Evolutionary conservation across 2,113 vertebrate genomes (phyloP).

Genomic region (Cisticola juncidis): DNA sequence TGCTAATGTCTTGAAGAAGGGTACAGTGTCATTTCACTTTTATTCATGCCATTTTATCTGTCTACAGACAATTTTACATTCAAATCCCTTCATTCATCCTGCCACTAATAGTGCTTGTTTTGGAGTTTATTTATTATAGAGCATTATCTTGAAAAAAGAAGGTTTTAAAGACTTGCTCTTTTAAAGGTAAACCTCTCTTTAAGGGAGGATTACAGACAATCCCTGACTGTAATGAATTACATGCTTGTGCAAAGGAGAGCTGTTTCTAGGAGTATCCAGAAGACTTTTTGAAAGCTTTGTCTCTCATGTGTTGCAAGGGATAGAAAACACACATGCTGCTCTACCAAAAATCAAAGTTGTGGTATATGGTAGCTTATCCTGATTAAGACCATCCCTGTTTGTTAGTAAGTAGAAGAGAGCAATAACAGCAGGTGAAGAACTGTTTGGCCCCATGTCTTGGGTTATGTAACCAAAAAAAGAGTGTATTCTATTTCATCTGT

Average conservation of each 20-base stretch:
- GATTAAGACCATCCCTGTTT: not conserved
- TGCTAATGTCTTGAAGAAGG: not conserved
- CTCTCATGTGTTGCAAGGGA: not conserved
- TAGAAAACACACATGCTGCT: not conserved
- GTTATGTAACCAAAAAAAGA: too few relatives aligned
- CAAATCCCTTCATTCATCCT: not conserved
- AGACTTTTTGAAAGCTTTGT: not conserved
- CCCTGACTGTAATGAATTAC: not conserved
- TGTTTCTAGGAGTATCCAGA: not conserved
- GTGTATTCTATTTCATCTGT: too few relatives aligned
- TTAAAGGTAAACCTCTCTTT: not conserved
- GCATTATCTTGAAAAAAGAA: not conserved
- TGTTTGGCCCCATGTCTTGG: not conserved
- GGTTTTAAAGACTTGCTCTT: rapidly evolving
- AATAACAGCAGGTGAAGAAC: not conserved
- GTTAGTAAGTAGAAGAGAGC: not conserved
- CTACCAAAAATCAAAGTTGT: not conserved
- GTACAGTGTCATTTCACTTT: not conserved
- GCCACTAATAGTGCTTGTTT: not conserved
- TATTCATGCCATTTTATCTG: not conserved
- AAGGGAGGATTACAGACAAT: not conserved
- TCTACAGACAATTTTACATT: not conserved
- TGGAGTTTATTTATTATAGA: not conserved
- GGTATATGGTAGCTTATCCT: not conserved
- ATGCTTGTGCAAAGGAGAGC: not conserved